phyloP scores from a whole-genome alignment of 2,888 invertebrate species.

The Drosophila suboccidentalis region DNA sequence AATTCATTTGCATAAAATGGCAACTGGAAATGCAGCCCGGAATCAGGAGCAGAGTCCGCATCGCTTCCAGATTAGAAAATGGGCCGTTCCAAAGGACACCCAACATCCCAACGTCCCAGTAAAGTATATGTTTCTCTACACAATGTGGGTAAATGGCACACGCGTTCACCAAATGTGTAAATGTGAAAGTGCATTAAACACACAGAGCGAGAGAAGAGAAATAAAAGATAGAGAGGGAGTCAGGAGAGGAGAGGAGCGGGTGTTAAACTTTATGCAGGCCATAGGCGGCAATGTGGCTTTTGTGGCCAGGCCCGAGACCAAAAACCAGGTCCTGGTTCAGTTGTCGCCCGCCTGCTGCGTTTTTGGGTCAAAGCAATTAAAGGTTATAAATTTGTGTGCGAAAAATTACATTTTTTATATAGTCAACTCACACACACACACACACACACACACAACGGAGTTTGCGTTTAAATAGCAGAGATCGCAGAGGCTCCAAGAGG shows the following conservation, averaged over 20 bases:
- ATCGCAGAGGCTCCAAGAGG: not conserved
- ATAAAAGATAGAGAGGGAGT: slow-evolving; percentile 1
- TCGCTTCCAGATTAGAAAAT: slow-evolving; percentile 65
- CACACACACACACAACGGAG: slow-evolving; percentile 8
- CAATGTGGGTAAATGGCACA: slow-evolving; percentile 77
- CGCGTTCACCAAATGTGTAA: slow-evolving; percentile 37
- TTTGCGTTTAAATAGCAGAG: slow-evolving; percentile 21
- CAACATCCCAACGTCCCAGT: slow-evolving; percentile 39
- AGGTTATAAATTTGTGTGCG: slow-evolving; percentile 81
- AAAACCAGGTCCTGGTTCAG: slow-evolving; percentile 35
- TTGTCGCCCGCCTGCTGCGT: slow-evolving; percentile 64
- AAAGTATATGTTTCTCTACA: not conserved
- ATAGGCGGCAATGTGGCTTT: slow-evolving; percentile 76
- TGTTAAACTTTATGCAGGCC: slow-evolving; percentile 60
- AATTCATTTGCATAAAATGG: slow-evolving; percentile 81
- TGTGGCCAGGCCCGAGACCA: slow-evolving; percentile 60
- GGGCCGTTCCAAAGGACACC: slow-evolving; percentile 36
- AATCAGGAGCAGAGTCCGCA: slow-evolving; percentile 28
- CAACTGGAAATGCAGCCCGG: slow-evolving; percentile 57
- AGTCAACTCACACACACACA: slow-evolving; percentile 17
- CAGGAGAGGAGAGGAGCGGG: not conserved
- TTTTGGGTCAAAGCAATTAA: slow-evolving; percentile 82
- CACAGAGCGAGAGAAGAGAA: slow-evolving; percentile 8
- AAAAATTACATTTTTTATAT: slow-evolving; percentile 69
- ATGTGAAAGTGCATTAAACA: slow-evolving; percentile 79